These are phyloP conservation scores for Cotesia typhae DNA, from an alignment of 1,140 invertebrate species.

Conservation along the genomic window DNA sequence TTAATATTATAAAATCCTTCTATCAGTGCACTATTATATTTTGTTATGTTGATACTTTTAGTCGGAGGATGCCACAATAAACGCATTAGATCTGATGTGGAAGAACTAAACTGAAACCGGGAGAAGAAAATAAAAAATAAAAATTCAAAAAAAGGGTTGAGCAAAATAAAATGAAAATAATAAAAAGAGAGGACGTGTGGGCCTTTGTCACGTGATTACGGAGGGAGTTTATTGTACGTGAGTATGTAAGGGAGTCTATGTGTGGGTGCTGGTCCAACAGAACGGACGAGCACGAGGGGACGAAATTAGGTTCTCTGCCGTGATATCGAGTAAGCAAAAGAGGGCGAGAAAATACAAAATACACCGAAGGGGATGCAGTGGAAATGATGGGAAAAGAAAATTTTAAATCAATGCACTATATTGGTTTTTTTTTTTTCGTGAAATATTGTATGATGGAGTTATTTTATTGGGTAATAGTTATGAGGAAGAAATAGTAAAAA, in stretches of 20 bases:
- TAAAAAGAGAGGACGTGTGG: slow-evolving; percentile 13
- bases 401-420: slow-evolving; percentile 31
- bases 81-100: neutral
- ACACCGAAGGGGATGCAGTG: neutral
- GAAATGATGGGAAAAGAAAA: slow-evolving; percentile 20
- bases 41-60: neutral
- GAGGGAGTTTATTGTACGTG: slow-evolving; percentile 44
- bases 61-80: slow-evolving; percentile 17
- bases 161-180: slow-evolving; percentile 15
- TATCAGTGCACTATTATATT: neutral
- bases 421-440: too few species aligned
- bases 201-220: slow-evolving; percentile 53
- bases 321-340: slow-evolving; percentile 43
- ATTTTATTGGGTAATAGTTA: too few species aligned
- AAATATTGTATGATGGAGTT: too few species aligned
- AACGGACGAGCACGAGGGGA: slow-evolving; percentile 30
- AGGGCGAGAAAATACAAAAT: neutral
- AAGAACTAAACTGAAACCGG: neutral
- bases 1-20: too few species aligned
- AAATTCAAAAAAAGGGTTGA: slow-evolving; percentile 10
- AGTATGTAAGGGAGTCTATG: slow-evolving; percentile 13
- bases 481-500: too few species aligned
- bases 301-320: slow-evolving; percentile 49
- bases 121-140: neutral
- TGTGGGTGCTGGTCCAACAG: too few species aligned